Evolutionary conservation across 2,888 invertebrate species (phyloP), one percentile per base, ranked within the genome.

Genomic region (Cephus pygmeus): DNA sequence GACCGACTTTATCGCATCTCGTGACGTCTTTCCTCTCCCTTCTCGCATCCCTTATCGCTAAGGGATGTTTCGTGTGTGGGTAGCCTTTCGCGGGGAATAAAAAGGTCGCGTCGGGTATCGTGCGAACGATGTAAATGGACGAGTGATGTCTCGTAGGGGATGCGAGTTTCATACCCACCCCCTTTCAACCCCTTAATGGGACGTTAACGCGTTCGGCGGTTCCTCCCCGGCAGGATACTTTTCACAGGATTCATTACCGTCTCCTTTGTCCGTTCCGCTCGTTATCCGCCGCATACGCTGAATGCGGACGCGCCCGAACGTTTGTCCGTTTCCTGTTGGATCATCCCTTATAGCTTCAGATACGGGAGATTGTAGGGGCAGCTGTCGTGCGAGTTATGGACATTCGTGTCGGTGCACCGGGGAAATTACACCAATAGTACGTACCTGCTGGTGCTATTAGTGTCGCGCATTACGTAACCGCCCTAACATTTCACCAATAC

Each of bases 321-420:
- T 56, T 56, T 56, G 56, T 56, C 15, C 23, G 9, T 56, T 56
- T 56, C 56, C 56, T 23, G 6, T 15, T 9, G 23, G 56, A 56
- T 56, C 56, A 23, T 56, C 56, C 56, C 56, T 56, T 56, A 56
- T 23, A 23, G 56, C 56, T 56, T 56, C 23, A 56, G 56, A 56
- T 73, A 79, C 76, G 80, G 79, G 77, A 80, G 76, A 81, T 81
- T 82, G 82, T 82, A 80, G 79, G 78, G 80, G 81, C 82, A 82
- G 81, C 80, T 81, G 82, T 81, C 81, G 82, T 79, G 77, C 80
- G 79, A 81, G 81, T 82, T 81, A 82, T 80, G 79, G 73, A 81
- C 56, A 56, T 56, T 56, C 23, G 56, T 9, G 56, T 23, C 23
- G 23, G 56, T 56, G 23, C 56, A 56, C 23, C 9, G 2, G 9